Conservation (phyloP, 2,888 invertebrate species). For the Mimas tiliae region DNA sequence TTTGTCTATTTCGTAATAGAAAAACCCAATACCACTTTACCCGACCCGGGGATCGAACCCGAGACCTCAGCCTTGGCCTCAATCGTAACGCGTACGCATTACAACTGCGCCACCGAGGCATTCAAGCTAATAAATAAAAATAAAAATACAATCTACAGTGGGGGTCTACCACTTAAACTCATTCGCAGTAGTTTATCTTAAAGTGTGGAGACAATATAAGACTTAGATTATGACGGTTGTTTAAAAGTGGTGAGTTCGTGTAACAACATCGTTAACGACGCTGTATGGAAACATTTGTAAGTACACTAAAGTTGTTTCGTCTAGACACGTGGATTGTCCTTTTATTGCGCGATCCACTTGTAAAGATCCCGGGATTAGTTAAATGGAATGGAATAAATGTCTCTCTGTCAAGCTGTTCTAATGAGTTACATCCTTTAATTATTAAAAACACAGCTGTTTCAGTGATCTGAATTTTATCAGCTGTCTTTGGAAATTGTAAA, state of each 20-base stretch:
- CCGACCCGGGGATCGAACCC: too few species aligned
- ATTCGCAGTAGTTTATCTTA: not conserved
- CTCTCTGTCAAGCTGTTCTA: not conserved
- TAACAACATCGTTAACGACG: not conserved
- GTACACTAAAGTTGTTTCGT: not conserved
- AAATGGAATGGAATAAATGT: not conserved
- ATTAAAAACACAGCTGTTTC: not conserved
- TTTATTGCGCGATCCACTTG: not conserved
- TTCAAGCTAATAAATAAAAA: too few species aligned
- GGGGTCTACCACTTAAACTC: not conserved
- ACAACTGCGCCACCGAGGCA: too few species aligned
- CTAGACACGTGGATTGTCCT: not conserved
- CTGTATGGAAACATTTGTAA: not conserved
- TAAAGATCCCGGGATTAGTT: not conserved
- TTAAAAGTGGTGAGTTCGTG: not conserved
- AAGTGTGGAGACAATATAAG: not conserved
- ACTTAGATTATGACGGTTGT: not conserved
- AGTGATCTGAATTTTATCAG: too few species aligned
- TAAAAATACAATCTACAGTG: too few species aligned
- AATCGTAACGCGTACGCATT: too few species aligned
- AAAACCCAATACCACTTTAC: too few species aligned
- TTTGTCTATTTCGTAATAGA: too few species aligned
- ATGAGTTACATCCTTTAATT: not conserved
- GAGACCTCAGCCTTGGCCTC: too few species aligned
- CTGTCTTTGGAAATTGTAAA: too few species aligned